Evolutionary conservation across 2,797 vertebrate genomes (phyloP).

Genomic region (Malacoctenus gilli): DNA sequence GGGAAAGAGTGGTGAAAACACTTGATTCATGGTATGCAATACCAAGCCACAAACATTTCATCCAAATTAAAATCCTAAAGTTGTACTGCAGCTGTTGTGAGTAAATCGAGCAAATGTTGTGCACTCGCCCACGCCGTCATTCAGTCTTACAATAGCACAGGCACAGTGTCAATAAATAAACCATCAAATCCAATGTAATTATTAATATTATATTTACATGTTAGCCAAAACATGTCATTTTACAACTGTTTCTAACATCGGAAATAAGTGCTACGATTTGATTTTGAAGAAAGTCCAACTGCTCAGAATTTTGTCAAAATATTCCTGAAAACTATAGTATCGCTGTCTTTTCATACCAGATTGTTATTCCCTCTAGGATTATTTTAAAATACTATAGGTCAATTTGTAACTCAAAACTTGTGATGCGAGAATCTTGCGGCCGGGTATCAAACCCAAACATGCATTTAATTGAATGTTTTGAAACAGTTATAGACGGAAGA

Average conservation of each 20-base stretch:
- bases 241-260: too few relatives aligned
- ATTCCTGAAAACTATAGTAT: background rate
- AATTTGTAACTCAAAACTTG: background rate
- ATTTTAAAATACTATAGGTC: background rate
- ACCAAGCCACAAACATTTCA: slow-evolving; percentile 46
- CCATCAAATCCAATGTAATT: too few relatives aligned
- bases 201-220: too few relatives aligned
- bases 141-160: too few relatives aligned
- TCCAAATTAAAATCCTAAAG: slow-evolving; percentile 51
- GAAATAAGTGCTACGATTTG: too few relatives aligned
- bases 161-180: too few relatives aligned
- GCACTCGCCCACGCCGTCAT: too few relatives aligned
- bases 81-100: slow-evolving; percentile 32
- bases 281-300: too few relatives aligned
- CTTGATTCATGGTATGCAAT: slow-evolving; percentile 42
- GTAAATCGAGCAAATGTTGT: slow-evolving; percentile 24
- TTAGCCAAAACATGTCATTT: too few relatives aligned
- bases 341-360: background rate
- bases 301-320: background rate
- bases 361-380: background rate
- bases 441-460: background rate
- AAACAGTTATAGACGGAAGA: background rate
- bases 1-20: slow-evolving; percentile 36
- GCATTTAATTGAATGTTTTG: background rate
- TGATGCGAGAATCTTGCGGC: background rate